Percentiles rank a stretch among this genome's conserved stretches.
Conservation (phyloP, 2,888 invertebrate genomes). For the Ochropleura leucogaster region DNA sequence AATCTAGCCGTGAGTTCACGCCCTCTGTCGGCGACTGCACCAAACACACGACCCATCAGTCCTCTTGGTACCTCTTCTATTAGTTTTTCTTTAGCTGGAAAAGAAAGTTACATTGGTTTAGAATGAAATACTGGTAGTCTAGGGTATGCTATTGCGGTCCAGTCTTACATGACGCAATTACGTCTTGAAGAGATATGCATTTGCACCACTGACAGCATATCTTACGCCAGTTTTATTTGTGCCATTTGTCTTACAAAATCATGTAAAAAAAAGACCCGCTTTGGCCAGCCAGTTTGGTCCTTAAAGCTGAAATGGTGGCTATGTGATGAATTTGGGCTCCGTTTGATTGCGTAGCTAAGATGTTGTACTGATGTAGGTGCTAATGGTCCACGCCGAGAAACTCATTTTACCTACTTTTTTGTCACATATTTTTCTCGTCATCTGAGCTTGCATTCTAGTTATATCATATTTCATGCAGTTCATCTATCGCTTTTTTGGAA, state of each 20-base stretch:
- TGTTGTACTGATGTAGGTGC: neutral
- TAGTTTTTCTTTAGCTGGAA: constrained; percentile 67
- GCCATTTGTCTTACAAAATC: neutral
- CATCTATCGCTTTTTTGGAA: too few species aligned
- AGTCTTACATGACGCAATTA: neutral
- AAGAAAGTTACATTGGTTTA: neutral
- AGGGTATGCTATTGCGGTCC: neutral
- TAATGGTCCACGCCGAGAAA: neutral
- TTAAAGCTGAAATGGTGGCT: neutral
- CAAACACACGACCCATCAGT: constrained; percentile 81
- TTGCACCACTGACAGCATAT: neutral
- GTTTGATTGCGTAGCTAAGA: neutral
- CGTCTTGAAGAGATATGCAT: neutral
- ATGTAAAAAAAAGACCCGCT: neutral
- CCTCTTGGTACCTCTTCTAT: constrained; percentile 72
- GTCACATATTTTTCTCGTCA: too few species aligned
- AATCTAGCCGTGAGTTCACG: constrained; percentile 83
- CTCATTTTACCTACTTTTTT: too few species aligned
- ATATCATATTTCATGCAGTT: too few species aligned
- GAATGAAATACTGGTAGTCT: neutral
- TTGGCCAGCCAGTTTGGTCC: neutral
- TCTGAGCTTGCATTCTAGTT: too few species aligned
- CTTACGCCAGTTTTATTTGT: neutral
- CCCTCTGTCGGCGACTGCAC: constrained; percentile 84
- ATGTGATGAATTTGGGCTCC: neutral